Base-by-base conservation (phyloP, 2,888 invertebrate genomes). In the Acronicta psi region DNA sequence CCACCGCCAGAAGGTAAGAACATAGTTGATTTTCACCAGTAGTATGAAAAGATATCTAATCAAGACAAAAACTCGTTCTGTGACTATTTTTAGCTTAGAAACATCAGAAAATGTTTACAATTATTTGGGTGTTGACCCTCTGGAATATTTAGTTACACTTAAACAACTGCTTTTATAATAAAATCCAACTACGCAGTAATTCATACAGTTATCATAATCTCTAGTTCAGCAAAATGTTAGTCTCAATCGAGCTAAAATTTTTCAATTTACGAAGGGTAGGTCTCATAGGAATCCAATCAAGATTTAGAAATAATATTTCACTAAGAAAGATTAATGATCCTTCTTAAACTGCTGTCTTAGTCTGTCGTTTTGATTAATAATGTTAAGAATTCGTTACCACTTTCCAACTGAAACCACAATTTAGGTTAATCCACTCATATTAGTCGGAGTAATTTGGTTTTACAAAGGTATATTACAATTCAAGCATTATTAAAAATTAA, bases 291-390 rank as follows among this genome's bases (percentile, higher is more conserved):
- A 42, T 56, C 36, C 38, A 47, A 63, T 66, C 44, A 52, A 52
- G 34, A 57, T 46, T 55, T 57, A 65, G 46, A 59, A 59, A 60
- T 60, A 63, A 59, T 60, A 67, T 67, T 75, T 47, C 60, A 45
- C 55, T 57, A 41, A 58, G 54, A 77, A 77, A 71, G 68, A 79
- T 81, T 73, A 59, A 60, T 43, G 57, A 68, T 58, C 56, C 41
- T 38, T 49, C 59, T 45, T 40, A 60, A 57, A 62, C 44, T 54
- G 56, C 54, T 56, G 51, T 25, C 58, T 60, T 40, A 50, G 38
- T 45, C 34, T 46, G 56, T 50, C 59, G 38, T 59, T 60, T 60
- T 73, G 58, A 67, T 73, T 61, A 61, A 74, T 73, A 68, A 47
- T 10, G 29, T 37, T 50, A 37, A 54, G 52, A 38, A 59, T 61